Base-by-base conservation (phyloP, 2,888 invertebrate genomes). In the Lepidochrysops patricia region DNA sequence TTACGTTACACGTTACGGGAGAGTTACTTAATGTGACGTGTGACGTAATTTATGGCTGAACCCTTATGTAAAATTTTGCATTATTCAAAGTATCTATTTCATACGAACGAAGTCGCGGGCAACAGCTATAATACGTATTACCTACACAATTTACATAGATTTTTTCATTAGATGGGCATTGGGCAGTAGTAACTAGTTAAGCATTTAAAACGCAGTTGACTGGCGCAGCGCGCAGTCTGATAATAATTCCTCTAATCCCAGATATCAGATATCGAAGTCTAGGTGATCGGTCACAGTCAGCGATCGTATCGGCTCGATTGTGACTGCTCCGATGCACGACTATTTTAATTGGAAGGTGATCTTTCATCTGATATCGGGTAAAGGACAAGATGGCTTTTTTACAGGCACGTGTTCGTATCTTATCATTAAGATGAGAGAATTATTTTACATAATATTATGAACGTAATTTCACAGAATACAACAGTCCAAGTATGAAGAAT, bases 261-360 rank as follows among this genome's bases (percentile, higher is more conserved):
- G 66, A 66, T 66, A 65, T 65, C 65, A 71, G 74, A 70, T 72
- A 69, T 65, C 63, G 64, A 61, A 61, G 62, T 68, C 61, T 79
- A 78, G 80, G 85, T 80, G 86, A 88, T 88, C 88, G 80, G 75
- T 87, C 81, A 81, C 75, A 77, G 74, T 72, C 70, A 71, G 76
- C 77, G 86, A 87, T 88, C 70, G 61, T 83, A 88, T 88, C 87
- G 64, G 57, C 48, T 65, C 77, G 86, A 86, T 86, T 80, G 84
- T 87, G 84, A 85, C 86, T 84, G 81, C 82, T 70, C 74, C 82
- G 80, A 87, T 86, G 86, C 85, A 84, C 84, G 85, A 86, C 87
- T 85, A 88, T 89, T 89, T 89, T 88, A 89, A 89, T 88, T 89
- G 88, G 87, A 72, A 72, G 73, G 78, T 70, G 85, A 87, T 87